phyloP scores from a whole-genome alignment of 2,113 vertebrate genomes.

The Coptodon bakossiorum region DNA sequence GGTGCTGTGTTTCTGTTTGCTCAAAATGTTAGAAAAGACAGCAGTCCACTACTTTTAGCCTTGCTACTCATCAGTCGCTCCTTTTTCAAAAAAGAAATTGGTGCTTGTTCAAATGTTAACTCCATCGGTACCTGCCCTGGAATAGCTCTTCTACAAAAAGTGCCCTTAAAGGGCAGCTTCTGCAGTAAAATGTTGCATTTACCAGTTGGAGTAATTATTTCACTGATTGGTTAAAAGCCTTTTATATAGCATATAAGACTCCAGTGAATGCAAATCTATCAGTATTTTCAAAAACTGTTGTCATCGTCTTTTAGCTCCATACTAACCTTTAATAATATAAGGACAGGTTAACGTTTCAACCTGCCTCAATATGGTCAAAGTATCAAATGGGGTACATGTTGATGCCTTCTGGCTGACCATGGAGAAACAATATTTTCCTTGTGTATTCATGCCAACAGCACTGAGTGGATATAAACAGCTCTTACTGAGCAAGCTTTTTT shows the following conservation, averaged over 20 bases:
- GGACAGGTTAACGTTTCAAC: background rate
- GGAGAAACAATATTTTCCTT: background rate
- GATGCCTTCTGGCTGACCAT: background rate
- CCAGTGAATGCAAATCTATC: background rate
- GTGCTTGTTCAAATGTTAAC: background rate
- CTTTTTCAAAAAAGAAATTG: background rate
- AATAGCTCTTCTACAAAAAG: background rate
- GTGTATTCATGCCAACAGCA: background rate
- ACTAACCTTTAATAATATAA: background rate
- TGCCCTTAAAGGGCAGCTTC: background rate
- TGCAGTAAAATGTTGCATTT: background rate
- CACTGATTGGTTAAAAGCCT: background rate
- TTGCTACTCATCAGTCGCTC: background rate
- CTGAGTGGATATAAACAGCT: background rate
- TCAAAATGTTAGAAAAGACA: background rate
- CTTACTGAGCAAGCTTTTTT: background rate
- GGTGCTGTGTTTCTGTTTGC: background rate
- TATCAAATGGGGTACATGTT: background rate
- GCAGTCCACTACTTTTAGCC: background rate
- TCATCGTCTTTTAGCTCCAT: background rate
- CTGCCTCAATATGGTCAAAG: background rate
- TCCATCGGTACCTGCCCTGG: background rate
- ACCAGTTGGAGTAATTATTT: background rate
- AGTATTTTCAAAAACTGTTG: background rate
- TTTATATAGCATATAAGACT: background rate